Evolutionary conservation across 1,140 invertebrate genomes (phyloP), one percentile per base, ranked within the genome.

Genomic region (Pectinophora gossypiella): DNA sequence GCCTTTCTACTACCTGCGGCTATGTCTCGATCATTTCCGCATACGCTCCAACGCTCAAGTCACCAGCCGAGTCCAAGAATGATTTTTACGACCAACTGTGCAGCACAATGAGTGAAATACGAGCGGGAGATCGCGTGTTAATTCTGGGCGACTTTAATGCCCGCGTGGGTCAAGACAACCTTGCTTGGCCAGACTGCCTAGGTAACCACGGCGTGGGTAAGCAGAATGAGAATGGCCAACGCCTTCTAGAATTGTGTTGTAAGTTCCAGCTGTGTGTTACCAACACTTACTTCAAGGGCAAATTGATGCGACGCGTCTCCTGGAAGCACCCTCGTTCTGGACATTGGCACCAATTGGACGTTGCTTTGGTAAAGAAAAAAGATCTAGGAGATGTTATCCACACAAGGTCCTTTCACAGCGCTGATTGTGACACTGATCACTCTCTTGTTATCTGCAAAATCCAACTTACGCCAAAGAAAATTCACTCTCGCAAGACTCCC

Each of bases 241-340:
- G 50, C 2, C 22, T 56, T 3, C 22, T 61, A 7, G 40, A 51
- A 9, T 52, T 55, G 13, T 54, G 59, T 19, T 50, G 48, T 32
- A 10, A 20, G 13, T 13, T 50, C n/a, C 22, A 23, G 1, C 12
- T 61, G 21, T 56, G 59, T 15, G 46, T 61, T 42, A 61, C 49
- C 0, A 53, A 55, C 18, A 51, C 47, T 0, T 56, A 46, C 23
- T 62, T 62, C 20, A 57, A 50, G 49, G 55, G 49, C 13, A 52
- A 51, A 22, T 0, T 18, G 2, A 1, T 18, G 0, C 51, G 21
- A 6, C 56, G 54, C 44, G 59, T 57, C 1, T 63, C 61, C 9
- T 63, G 56, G 61, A 63, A 53, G 47, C 55, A 58, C 16, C 55
- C 48, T 5, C 49, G 56, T 0, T 63, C 61, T 0, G 51, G 51